Percentiles rank a stretch among this genome's conserved stretches.
These are phyloP conservation scores for Baronia brevicornis DNA, from an alignment of 2,888 invertebrate genomes.

Conservation along the genomic window DNA sequence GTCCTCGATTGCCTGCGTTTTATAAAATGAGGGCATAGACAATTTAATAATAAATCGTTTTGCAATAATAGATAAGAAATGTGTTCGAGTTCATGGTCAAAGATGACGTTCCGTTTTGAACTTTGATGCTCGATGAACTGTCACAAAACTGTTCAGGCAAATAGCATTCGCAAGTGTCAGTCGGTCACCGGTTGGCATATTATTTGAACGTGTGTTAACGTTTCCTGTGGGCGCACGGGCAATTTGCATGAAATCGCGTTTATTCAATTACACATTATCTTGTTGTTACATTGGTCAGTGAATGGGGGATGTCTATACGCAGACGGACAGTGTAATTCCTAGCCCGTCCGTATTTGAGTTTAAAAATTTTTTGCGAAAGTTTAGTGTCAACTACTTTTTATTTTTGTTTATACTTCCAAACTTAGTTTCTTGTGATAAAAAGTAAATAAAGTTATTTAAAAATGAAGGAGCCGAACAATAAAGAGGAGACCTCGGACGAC, in stretches of 20 bases:
- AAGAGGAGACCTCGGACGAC: constrained; percentile 72
- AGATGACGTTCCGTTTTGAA: constrained; percentile 21
- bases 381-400: constrained; percentile 21
- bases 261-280: constrained; percentile 65
- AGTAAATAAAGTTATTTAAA: constrained; percentile 31
- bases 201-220: constrained; percentile 46
- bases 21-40: constrained; percentile 7
- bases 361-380: constrained; percentile 19
- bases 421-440: constrained; percentile 37
- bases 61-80: constrained; percentile 18
- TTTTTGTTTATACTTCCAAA: constrained; percentile 46
- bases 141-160: constrained; percentile 36
- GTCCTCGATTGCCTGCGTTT: constrained; percentile 8
- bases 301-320: constrained; percentile 42
- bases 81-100: constrained; percentile 57
- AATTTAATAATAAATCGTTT: constrained; percentile 12
- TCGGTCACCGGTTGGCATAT: constrained; percentile 54
- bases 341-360: constrained; percentile 28
- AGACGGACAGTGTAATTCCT: constrained; percentile 41
- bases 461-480: constrained; percentile 52
- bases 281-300: constrained; percentile 43
- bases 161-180: constrained; percentile 35
- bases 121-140: constrained; percentile 39
- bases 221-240: constrained; percentile 42
- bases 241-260: constrained; percentile 64